phyloP scores from a whole-genome alignment of 2,113 vertebrate species.

The Thalassarche chlororhynchos region DNA sequence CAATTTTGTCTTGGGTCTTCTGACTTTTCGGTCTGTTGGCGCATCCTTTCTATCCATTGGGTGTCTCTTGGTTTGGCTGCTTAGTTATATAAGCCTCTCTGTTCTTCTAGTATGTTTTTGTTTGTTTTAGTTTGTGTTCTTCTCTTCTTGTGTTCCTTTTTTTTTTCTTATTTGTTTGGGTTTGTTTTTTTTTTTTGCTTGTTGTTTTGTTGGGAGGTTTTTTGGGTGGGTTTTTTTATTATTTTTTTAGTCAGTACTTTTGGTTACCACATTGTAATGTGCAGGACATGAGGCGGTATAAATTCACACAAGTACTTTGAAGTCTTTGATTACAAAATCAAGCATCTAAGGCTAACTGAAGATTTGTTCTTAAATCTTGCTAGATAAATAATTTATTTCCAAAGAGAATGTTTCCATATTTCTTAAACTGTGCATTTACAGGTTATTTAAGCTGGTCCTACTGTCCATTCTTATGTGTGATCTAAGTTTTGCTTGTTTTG shows the following conservation, averaged over 20 bases:
- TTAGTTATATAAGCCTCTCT: accelerated
- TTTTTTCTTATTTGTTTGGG: not conserved
- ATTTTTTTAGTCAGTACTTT: not conserved
- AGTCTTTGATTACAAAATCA: not conserved
- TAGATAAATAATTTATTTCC: not conserved
- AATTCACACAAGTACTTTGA: not conserved
- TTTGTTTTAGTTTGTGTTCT: not conserved
- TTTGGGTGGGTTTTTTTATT: too few relatives aligned
- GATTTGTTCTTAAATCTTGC: not conserved
- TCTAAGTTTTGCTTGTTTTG: not conserved
- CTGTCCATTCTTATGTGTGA: not conserved
- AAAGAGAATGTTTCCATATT: not conserved
- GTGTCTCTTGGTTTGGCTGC: not conserved
- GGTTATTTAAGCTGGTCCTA: not conserved
- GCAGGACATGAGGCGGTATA: not conserved
- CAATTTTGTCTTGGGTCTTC: not conserved
- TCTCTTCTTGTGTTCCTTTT: not conserved
- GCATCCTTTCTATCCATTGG: not conserved
- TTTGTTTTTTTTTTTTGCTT: not conserved
- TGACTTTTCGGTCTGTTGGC: not conserved
- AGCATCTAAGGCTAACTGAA: not conserved
- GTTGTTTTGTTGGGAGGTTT: too few relatives aligned
- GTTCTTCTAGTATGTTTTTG: not conserved
- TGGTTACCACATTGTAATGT: not conserved
- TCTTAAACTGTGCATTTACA: not conserved